Base-by-base conservation (phyloP, 2,888 invertebrate genomes). In the Mimas tiliae region DNA sequence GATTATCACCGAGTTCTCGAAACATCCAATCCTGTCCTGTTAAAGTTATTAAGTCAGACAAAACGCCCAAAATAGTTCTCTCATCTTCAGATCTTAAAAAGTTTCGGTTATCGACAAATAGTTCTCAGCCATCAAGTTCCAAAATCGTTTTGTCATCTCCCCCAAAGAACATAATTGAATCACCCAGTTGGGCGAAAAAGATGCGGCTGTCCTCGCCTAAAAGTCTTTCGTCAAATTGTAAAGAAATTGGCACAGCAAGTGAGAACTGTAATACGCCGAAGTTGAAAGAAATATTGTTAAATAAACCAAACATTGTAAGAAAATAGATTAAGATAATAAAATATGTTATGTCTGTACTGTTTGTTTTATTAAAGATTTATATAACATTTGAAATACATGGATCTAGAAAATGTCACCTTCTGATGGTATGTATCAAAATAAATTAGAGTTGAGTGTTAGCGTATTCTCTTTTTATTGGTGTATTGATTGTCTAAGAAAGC, bases 1-100 rank as follows among this genome's bases (percentile, higher is more conserved):
- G 42, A 58, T 34, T 68, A 67, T 71, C 78, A 70, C 42, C 58
- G 12, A 11, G 1, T 19, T 19, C 58, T 11, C 58, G 19, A 12
- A 19, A 11, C 11, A 6, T 50, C 19, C 7, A 1, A 11, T 7
- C 19, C 4, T 6, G 38, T 38, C 19, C 55, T 38, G 55, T 19
- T 12, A 58, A 38, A 58, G 12, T 38, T 19, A 19, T 16, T 58
- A 38, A 58, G 19, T 4, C 19, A 19, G 6, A 6, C 0, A 34
- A 38, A 6, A 1, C 1, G 1, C 42, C 58, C 0, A 58, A 42
- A 58, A 58, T 58, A 21, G 38, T 58, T 19, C 58, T 58, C n/a
- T 6, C 19, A 12, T 16, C 58, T 11, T 21, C 58, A 19, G 38
- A 38, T 19, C 58, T 58, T 12, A 58, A 58, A 19, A 38, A 38